Conservation (phyloP, 2,113 vertebrate genomes). For the Entosphenus tridentatus region DNA sequence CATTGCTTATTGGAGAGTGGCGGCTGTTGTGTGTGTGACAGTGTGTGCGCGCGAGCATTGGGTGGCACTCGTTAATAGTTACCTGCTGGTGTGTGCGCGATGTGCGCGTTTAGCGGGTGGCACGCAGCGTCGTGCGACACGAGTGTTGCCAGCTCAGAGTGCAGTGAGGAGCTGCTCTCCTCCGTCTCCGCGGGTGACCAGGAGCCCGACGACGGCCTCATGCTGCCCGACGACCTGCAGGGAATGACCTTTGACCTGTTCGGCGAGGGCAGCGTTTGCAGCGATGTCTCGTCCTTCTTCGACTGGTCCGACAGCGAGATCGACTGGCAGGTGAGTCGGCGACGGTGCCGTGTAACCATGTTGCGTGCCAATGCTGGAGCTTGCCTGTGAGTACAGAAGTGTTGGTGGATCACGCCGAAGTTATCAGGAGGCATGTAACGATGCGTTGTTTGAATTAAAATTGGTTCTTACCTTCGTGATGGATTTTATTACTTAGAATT, state of each 20-base stretch:
- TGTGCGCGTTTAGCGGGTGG: conserved; percentile 25
- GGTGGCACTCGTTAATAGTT: not conserved
- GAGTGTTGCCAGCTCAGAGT: conserved; percentile 86
- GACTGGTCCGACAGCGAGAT: conserved; percentile 99
- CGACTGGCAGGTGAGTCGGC: conserved; percentile 73
- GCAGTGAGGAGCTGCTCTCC: conserved; percentile 88
- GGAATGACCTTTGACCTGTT: conserved; percentile 60
- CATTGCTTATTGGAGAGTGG: no score
- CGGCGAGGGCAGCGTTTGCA: conserved; percentile 89
- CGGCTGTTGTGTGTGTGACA: no score
- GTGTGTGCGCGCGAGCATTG: no score
- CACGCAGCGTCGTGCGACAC: conserved; percentile 90
- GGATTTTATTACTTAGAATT: no score
- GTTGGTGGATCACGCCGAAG: no score
- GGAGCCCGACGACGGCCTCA: conserved; percentile 89
- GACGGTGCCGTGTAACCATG: not conserved
- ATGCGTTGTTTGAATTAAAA: no score
- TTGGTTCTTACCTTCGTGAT: no score
- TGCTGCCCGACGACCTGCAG: conserved; percentile 65
- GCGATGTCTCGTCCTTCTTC: conserved; percentile 97
- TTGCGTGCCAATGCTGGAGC: no score
- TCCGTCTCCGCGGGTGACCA: conserved; percentile 89
- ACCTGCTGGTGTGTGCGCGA: not conserved
- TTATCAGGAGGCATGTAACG: no score
- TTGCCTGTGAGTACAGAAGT: no score